Conservation (phyloP, 2,113 vertebrate species). For the Sceloporus tristichus region DNA sequence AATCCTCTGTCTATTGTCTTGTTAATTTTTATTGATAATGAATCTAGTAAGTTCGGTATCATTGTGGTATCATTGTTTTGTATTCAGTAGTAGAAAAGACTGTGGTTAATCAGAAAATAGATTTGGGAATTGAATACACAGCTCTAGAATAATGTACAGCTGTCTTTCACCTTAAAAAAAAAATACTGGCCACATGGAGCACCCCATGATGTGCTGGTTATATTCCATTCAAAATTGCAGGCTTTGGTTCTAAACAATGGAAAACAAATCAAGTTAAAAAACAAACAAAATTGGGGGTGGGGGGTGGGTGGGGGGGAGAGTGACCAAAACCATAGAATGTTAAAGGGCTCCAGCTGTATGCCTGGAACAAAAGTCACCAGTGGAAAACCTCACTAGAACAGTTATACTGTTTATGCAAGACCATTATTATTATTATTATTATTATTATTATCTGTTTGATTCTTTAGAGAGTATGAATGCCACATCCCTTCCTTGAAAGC, state of each 20-base stretch:
- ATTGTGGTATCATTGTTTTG: background rate
- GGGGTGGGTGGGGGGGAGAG: rapidly evolving
- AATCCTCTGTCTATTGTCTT: slow-evolving; percentile 56
- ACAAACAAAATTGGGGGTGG: background rate
- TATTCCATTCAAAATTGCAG: background rate
- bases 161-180: background rate
- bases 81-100: background rate
- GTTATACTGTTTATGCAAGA: background rate
- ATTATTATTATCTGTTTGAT: too few species aligned
- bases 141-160: background rate
- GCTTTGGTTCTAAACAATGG: background rate
- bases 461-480: background rate
- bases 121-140: background rate
- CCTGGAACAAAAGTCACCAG: background rate
- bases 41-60: background rate
- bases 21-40: slow-evolving; percentile 44
- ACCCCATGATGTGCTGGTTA: background rate
- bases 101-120: background rate
- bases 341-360: background rate
- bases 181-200: background rate
- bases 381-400: background rate
- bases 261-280: background rate
- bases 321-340: background rate
- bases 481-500: background rate
- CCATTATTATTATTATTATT: too few species aligned